Conservation (phyloP, 2,888 invertebrate species). For the Dasypogon diadema region DNA sequence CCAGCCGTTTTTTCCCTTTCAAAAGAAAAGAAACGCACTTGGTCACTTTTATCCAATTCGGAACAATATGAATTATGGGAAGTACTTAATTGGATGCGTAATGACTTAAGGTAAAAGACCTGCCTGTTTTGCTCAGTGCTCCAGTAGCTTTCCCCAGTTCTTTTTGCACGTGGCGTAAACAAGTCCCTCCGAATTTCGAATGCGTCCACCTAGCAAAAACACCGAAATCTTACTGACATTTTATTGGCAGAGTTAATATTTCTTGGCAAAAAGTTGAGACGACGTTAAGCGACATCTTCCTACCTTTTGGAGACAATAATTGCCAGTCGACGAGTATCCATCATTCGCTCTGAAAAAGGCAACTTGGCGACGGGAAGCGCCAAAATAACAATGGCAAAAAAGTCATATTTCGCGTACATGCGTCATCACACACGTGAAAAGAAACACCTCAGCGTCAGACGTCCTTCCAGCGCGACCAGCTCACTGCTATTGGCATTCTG, state of each 20-base stretch:
- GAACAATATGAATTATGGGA: not conserved
- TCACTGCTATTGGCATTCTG: not conserved
- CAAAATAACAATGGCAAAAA: conserved; percentile 9
- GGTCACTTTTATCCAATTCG: not conserved
- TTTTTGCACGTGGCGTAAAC: conserved; percentile 10
- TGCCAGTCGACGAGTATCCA: conserved; percentile 10
- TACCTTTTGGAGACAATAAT: conserved; percentile 15
- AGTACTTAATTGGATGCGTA: not conserved
- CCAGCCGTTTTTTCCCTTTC: not conserved
- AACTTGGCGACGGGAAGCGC: conserved; percentile 19
- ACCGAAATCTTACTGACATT: not conserved
- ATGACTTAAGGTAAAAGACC: not conserved
- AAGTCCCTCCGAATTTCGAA: not conserved
- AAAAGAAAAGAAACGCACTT: not conserved
- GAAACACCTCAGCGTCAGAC: not conserved
- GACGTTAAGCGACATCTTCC: conserved; percentile 6
- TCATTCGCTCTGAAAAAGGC: conserved; percentile 6
- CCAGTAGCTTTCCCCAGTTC: not conserved
- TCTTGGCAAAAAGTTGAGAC: not conserved
- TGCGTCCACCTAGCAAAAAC: not conserved
- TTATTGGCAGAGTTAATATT: conserved; percentile 13
- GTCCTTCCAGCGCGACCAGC: not conserved
- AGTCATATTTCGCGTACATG: not conserved
- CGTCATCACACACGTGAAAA: conserved; percentile 4
- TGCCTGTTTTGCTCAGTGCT: not conserved